Base-by-base conservation (phyloP, 2,797 vertebrate species). In the Anguilla obscura region DNA sequence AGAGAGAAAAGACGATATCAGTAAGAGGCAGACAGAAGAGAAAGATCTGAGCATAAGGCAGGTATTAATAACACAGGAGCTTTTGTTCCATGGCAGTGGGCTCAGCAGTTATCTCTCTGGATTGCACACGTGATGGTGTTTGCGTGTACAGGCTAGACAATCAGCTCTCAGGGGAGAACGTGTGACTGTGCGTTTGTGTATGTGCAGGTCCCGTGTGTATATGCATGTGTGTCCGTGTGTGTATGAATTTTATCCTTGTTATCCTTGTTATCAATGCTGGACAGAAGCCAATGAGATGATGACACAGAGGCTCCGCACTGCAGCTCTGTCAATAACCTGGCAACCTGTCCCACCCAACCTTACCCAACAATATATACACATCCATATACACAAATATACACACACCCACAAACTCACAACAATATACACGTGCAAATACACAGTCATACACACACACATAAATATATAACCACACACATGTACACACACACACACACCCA, bases 351-450 rank as follows among this genome's bases (percentile, higher is more conserved):
- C 30, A 2, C 69, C 69, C 63, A 5, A 5, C 82, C 45, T 12
- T 18, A 50, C 45, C 45, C 85, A n/a, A 36, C 50, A 33, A 69
- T 36, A 86, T 24, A 86, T 54, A 87, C 76, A 83, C 74, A 82
- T 74, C 36, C 82, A 84, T 45, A 84, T 24, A 71, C 40, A 45
- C 40, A 45, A 45, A 45, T 45, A 56, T 12, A 56, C 54, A 56
- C 54, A 56, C 54, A 56, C 10, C 10, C 54, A 56, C 14, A 52
- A 45, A 45, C 3, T 45, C 40, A 45, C 40, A 10, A 52, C 50
- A 52, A 52, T 52, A 52, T 8, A 52, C 50, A 16, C 56, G 21
- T 4, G 3, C 56, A 58, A 88, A 91, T 88, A 91, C 80, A 24
- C 14, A 56, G 2, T 14, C 54, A 56, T 12, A 56, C 54, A 56